A percentile compares a stretch with the other conserved stretches of the same genome.
phyloP scores from a whole-genome alignment of 2,113 vertebrate genomes.

The Casuarius casuarius region DNA sequence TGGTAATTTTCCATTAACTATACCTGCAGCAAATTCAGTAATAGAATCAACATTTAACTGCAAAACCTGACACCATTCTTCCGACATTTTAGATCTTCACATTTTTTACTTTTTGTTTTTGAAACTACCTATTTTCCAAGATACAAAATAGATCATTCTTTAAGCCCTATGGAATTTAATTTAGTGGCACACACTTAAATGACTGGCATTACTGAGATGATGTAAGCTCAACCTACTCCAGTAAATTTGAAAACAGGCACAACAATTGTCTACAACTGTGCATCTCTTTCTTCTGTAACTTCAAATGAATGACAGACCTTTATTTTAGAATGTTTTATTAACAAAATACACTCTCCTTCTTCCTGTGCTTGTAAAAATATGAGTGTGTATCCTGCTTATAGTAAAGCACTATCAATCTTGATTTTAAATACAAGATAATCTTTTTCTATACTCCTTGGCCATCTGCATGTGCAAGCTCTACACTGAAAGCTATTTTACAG shows the following conservation, averaged over 20 bases:
- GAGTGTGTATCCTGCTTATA: not conserved
- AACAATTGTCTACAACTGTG: not conserved
- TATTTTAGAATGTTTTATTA: not conserved
- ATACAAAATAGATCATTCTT: not conserved
- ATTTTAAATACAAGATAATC: not conserved
- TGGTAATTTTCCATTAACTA: accelerated
- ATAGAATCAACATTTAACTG: too few relatives aligned
- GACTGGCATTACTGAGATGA: not conserved
- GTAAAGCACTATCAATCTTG: not conserved
- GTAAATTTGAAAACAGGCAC: not conserved
- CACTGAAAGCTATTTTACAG: not conserved
- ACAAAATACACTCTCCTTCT: not conserved
- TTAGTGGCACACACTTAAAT: not conserved
- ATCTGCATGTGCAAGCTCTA: not conserved
- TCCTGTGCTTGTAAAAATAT: not conserved
- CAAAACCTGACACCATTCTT: accelerated
- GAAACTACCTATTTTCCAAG: not conserved
- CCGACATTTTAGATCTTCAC: not conserved
- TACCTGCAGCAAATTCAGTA: not conserved
- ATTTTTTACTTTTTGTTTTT: not conserved
- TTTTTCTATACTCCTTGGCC: not conserved
- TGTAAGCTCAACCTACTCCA: not conserved
- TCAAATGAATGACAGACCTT: not conserved
- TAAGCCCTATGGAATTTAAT: not conserved
- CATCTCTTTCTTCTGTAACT: not conserved